These are phyloP conservation scores for Rhamnusium bicolor DNA, from an alignment of 2,888 invertebrate species.

Conservation along the genomic window DNA sequence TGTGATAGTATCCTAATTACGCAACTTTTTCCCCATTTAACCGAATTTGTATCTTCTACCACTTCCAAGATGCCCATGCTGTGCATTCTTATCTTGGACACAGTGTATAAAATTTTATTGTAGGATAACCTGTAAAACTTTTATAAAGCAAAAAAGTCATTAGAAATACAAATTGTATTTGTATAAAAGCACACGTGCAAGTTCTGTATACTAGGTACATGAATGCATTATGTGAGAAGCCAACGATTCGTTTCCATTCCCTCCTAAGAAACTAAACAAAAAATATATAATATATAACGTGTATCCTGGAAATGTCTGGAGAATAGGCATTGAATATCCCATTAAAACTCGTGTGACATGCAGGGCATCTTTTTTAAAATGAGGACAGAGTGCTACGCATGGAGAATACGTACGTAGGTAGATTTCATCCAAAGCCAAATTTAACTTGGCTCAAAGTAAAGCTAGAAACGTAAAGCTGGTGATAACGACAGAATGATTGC, in stretches of 20 bases:
- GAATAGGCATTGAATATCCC: slow-evolving; percentile 53
- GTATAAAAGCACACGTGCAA: background rate
- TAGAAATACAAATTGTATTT: background rate
- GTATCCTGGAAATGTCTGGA: slow-evolving; percentile 38
- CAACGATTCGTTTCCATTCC: slow-evolving; percentile 7
- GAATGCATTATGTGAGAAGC: slow-evolving; percentile 14
- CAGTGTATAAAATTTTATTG: too few relatives aligned
- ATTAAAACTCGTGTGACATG: slow-evolving; percentile 53
- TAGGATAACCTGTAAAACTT: too few relatives aligned
- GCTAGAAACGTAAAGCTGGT: slow-evolving; percentile 55
- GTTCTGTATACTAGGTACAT: background rate
- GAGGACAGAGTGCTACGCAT: slow-evolving; percentile 48
- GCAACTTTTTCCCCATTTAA: too few relatives aligned
- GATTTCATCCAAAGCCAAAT: slow-evolving; percentile 48
- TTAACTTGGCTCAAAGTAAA: slow-evolving; percentile 50
- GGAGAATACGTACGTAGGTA: slow-evolving; percentile 52
- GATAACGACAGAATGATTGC: slow-evolving; percentile 63
- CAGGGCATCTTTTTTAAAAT: slow-evolving; percentile 47
- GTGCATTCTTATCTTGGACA: too few relatives aligned
- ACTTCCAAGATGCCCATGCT: too few relatives aligned
- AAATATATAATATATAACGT: slow-evolving; percentile 39
- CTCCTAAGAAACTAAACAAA: slow-evolving; percentile 36
- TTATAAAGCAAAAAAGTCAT: background rate
- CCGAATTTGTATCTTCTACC: too few relatives aligned
- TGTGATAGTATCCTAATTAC: too few relatives aligned